Percentiles rank a stretch among this genome's conserved stretches.
Conservation (phyloP, 2,888 invertebrate genomes). For the Julus scandinavius region DNA sequence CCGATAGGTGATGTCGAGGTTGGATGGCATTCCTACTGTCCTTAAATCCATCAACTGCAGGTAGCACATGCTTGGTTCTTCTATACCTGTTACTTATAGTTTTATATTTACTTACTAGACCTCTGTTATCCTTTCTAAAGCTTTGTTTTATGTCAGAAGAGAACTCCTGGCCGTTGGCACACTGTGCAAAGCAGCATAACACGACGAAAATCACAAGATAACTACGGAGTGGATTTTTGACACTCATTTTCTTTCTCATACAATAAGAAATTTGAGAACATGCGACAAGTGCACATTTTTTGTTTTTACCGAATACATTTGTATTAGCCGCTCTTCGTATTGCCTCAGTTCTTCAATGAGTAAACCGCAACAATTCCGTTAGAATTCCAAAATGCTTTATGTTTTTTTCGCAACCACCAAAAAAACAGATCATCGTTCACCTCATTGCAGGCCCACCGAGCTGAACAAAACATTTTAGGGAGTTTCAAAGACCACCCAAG, state of each 20-base stretch:
- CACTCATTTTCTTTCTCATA: background rate
- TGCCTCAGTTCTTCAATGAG: background rate
- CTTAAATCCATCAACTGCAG: too few relatives aligned
- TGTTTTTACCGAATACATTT: background rate
- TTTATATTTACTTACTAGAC: too few relatives aligned
- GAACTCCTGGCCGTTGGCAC: background rate
- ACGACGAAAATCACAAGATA: background rate
- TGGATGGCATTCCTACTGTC: too few relatives aligned
- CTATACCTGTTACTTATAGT: too few relatives aligned
- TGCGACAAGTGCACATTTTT: background rate
- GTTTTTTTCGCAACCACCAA: background rate
- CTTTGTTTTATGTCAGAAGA: background rate
- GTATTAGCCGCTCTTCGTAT: background rate
- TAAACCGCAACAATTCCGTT: background rate
- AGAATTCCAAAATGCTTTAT: background rate
- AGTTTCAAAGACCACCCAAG: slow-evolving; percentile 18
- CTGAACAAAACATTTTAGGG: slow-evolving; percentile 20
- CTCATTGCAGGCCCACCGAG: background rate
- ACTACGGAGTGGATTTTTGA: background rate
- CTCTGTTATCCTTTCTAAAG: too few relatives aligned
- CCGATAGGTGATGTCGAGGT: too few relatives aligned
- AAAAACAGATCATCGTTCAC: background rate
- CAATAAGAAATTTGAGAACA: background rate
- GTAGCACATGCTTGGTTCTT: too few relatives aligned
- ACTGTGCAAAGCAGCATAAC: background rate